A percentile compares a stretch with the other conserved stretches of the same genome.
Evolutionary conservation across 2,113 vertebrate species (phyloP).

Genomic region (Forbesichthys agassizii): DNA sequence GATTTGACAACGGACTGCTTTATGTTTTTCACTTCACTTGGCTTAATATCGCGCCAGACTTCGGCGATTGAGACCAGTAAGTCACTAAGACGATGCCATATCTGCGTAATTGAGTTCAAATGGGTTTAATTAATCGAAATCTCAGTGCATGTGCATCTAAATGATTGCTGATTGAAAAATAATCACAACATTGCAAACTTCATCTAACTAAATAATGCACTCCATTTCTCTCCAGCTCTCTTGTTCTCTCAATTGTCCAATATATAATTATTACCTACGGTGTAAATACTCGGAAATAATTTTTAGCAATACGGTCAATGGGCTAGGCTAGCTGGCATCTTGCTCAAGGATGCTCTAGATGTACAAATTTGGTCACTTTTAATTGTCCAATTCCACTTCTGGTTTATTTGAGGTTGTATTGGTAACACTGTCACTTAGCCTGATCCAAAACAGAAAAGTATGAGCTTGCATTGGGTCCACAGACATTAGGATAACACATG

Average conservation of each 20-base stretch:
- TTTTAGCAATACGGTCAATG: too few relatives aligned
- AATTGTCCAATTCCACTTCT: background rate
- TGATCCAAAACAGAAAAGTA: background rate
- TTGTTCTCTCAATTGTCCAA: too few relatives aligned
- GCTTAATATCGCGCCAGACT: conserved; percentile 29
- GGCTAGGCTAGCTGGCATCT: too few relatives aligned
- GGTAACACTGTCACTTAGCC: background rate
- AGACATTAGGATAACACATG: conserved; percentile 6
- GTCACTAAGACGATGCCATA: conserved; percentile 1
- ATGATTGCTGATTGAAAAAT: background rate
- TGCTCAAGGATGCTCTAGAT: background rate
- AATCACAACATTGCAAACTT: background rate
- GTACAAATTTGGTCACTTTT: background rate
- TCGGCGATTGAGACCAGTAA: conserved; percentile 74
- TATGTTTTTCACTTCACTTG: conserved; percentile 57
- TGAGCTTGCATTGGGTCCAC: conserved; percentile 8
- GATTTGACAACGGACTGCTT: conserved; percentile 40
- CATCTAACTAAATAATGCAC: too few relatives aligned
- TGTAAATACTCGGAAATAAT: too few relatives aligned
- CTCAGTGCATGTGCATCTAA: background rate
- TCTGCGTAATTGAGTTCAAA: conserved; percentile 22
- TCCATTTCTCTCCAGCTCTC: too few relatives aligned
- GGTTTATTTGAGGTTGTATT: background rate
- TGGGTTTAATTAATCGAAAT: conserved; percentile 1
- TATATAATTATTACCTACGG: too few relatives aligned